Conservation (phyloP, 2,113 vertebrate species). For the Tenrec ecaudatus region DNA sequence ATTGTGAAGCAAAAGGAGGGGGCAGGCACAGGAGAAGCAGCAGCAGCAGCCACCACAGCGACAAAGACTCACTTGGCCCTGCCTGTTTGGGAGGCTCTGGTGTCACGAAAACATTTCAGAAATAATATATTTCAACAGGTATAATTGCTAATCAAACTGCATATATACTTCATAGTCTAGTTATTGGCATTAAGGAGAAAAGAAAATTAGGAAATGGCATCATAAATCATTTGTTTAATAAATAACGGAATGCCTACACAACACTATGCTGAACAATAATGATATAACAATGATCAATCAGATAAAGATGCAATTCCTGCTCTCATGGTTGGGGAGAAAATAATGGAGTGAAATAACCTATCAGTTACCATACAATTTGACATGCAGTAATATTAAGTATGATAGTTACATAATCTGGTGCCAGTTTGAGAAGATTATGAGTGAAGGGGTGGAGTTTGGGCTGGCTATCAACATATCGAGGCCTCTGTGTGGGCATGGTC, state of each 20-base stretch:
- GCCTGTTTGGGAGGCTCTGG: background rate
- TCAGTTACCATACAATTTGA: background rate
- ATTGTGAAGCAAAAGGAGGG: background rate
- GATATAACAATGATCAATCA: background rate
- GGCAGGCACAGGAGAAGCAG: background rate
- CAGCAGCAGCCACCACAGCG: background rate
- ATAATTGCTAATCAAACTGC: background rate
- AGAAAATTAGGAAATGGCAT: slow-evolving; percentile 16
- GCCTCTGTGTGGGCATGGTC: too few relatives aligned
- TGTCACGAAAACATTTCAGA: slow-evolving; percentile 17
- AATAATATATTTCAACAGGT: slow-evolving; percentile 21
- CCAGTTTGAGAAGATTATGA: too few relatives aligned
- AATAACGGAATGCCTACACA: slow-evolving; percentile 26
- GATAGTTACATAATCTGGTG: too few relatives aligned
- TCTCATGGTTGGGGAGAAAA: background rate
- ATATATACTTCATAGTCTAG: background rate
- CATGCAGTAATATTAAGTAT: background rate
- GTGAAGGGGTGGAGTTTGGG: too few relatives aligned
- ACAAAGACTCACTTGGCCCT: background rate
- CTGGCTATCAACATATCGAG: too few relatives aligned
- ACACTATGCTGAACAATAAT: background rate
- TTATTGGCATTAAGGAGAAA: background rate
- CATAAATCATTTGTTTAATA: slow-evolving; percentile 6
- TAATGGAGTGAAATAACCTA: background rate
- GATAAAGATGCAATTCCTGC: background rate